A percentile compares a stretch with the other conserved stretches of the same genome.
These are phyloP conservation scores for Ophraella communa DNA, from an alignment of 2,888 invertebrate genomes.

Conservation along the genomic window DNA sequence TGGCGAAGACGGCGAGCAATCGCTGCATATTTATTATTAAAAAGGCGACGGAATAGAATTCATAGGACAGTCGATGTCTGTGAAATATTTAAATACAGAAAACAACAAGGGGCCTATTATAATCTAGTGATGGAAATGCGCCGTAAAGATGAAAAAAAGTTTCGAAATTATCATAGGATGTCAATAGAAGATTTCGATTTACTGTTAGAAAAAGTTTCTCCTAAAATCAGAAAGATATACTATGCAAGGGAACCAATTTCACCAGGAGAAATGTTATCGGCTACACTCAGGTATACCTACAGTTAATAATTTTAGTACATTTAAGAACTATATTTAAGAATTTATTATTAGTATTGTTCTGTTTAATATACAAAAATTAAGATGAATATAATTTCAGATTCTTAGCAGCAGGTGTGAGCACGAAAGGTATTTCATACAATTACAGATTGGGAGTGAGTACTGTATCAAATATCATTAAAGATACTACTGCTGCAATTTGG, in stretches of 20 bases:
- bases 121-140: neutral
- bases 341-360: neutral
- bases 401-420: slow-evolving; percentile 8
- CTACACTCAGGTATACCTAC: slow-evolving; percentile 3
- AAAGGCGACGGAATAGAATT: neutral
- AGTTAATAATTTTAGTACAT: neutral
- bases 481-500: slow-evolving; percentile 30
- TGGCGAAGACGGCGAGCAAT: slow-evolving; percentile 1
- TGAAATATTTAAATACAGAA: slow-evolving; percentile 6
- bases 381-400: slow-evolving; percentile 7
- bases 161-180: slow-evolving; percentile 5
- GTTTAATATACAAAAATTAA: slow-evolving; percentile 1
- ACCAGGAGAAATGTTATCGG: slow-evolving; percentile 10
- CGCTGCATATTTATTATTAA: slow-evolving; percentile 10
- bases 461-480: slow-evolving; percentile 30
- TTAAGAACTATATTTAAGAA: neutral
- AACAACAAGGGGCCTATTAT: slow-evolving; percentile 2
- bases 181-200: slow-evolving; percentile 1
- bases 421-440: slow-evolving; percentile 5
- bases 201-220: neutral
- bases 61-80: neutral
- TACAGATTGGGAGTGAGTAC: slow-evolving; percentile 20
- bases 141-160: slow-evolving; percentile 4
- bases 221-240: neutral
- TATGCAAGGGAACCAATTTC: neutral